A percentile compares a stretch with the other conserved stretches of the same genome.
Conservation (phyloP, 2,888 invertebrate species). For the Polydrusus cervinus region DNA sequence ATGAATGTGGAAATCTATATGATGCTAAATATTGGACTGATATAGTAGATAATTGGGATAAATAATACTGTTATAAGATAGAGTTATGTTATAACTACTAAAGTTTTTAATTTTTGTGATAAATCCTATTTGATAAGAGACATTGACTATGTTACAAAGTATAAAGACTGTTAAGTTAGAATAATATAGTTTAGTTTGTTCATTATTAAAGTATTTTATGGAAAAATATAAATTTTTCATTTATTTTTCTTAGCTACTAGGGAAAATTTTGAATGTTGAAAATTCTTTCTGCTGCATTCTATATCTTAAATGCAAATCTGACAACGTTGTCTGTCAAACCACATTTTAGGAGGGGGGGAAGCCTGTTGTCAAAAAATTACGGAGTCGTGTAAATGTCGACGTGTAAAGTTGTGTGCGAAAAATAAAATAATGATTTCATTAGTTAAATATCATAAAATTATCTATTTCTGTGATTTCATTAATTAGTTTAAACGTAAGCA, state of each 20-base stretch:
- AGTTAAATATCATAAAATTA: slow-evolving; percentile 44
- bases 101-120: neutral
- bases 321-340: slow-evolving; percentile 2
- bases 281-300: neutral
- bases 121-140: too few relatives aligned
- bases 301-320: neutral
- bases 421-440: slow-evolving; percentile 51
- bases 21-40: slow-evolving; percentile 58
- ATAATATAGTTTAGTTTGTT: too few relatives aligned
- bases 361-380: slow-evolving; percentile 35
- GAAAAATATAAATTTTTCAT: too few relatives aligned
- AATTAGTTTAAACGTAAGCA: slow-evolving; percentile 13
- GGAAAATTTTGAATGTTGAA: too few relatives aligned
- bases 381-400: slow-evolving; percentile 50
- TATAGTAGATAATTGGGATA: slow-evolving; percentile 61
- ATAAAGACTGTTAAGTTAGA: too few relatives aligned
- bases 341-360: neutral
- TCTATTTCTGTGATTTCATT: neutral
- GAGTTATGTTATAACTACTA: too few relatives aligned
- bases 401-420: slow-evolving; percentile 49
- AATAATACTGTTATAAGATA: too few relatives aligned
- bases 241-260: too few relatives aligned
- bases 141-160: too few relatives aligned
- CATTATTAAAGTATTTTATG: too few relatives aligned
- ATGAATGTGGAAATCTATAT: slow-evolving; percentile 46